These are phyloP conservation scores for Crypturellus tataupa DNA, from an alignment of 2,797 vertebrate species.

Conservation along the genomic window DNA sequence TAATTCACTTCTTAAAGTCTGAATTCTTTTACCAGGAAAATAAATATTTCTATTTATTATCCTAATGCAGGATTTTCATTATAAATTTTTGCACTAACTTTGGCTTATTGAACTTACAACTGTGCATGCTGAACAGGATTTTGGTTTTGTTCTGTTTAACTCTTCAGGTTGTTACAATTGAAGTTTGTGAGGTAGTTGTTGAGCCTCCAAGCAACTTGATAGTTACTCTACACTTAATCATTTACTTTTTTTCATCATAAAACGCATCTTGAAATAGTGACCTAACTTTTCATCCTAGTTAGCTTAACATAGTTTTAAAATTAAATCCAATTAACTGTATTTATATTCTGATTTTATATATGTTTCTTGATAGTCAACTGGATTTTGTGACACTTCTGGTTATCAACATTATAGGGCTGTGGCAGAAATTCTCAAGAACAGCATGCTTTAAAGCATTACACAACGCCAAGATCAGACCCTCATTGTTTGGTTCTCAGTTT, in stretches of 20 bases:
- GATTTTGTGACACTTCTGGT: conserved; percentile 53
- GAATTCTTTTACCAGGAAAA: conserved; percentile 13
- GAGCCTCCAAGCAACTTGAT: not conserved
- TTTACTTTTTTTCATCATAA: not conserved
- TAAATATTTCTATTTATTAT: not conserved
- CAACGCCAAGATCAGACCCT: conserved; percentile 89
- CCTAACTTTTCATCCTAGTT: not conserved
- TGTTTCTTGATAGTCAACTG: conserved; percentile 26
- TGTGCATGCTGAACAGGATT: not conserved
- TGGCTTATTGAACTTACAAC: not conserved
- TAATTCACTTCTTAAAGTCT: not conserved
- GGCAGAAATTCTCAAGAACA: conserved; percentile 87
- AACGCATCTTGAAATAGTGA: not conserved
- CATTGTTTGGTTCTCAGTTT: conserved; percentile 91
- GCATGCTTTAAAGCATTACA: conserved; percentile 91
- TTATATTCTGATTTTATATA: not conserved
- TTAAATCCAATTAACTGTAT: not conserved
- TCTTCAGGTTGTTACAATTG: not conserved
- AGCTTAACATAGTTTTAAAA: not conserved
- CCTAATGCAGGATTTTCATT: not conserved
- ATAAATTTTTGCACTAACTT: not conserved
- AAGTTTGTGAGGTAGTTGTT: not conserved
- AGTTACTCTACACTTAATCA: not conserved
- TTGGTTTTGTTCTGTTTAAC: not conserved
- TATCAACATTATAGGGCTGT: conserved; percentile 86